Evolutionary conservation across 2,888 invertebrate species (phyloP).

Genomic region (Anaspis maculata): DNA sequence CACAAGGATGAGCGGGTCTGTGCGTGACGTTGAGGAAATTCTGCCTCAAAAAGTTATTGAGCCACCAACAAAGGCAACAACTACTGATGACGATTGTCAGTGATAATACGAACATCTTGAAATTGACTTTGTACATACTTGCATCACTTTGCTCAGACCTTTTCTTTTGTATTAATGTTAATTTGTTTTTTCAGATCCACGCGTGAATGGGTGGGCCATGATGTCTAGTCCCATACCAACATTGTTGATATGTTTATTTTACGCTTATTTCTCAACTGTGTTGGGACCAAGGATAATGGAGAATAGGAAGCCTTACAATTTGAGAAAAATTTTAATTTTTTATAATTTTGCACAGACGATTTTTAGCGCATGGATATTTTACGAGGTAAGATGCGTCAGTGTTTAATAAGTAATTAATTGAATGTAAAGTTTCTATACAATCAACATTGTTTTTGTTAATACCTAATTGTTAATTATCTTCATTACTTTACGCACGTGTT

Average conservation of each 20-base stretch:
- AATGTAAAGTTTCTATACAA: slow-evolving; percentile 21
- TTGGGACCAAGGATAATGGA: slow-evolving; percentile 85
- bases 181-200: slow-evolving; percentile 63
- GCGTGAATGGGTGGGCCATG: slow-evolving; percentile 87
- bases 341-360: slow-evolving; percentile 87
- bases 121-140: too few species aligned
- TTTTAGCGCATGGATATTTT: slow-evolving; percentile 88
- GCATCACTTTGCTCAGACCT: too few species aligned
- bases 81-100: too few species aligned
- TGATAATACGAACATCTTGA: too few species aligned
- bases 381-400: slow-evolving; percentile 54
- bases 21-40: too few species aligned
- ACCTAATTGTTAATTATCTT: too few species aligned
- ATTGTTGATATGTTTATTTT: slow-evolving; percentile 76
- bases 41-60: too few species aligned
- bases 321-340: slow-evolving; percentile 68
- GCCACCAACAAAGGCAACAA: too few species aligned
- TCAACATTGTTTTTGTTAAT: too few species aligned
- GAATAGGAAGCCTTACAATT: slow-evolving; percentile 79
- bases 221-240: slow-evolving; percentile 94
- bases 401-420: slow-evolving; percentile 2
- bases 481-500: too few species aligned
- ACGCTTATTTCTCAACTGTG: slow-evolving; percentile 77
- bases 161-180: too few species aligned
- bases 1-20: too few species aligned